phyloP scores from a whole-genome alignment of 2,888 invertebrate genomes.

The Acanthoscelides obtectus region DNA sequence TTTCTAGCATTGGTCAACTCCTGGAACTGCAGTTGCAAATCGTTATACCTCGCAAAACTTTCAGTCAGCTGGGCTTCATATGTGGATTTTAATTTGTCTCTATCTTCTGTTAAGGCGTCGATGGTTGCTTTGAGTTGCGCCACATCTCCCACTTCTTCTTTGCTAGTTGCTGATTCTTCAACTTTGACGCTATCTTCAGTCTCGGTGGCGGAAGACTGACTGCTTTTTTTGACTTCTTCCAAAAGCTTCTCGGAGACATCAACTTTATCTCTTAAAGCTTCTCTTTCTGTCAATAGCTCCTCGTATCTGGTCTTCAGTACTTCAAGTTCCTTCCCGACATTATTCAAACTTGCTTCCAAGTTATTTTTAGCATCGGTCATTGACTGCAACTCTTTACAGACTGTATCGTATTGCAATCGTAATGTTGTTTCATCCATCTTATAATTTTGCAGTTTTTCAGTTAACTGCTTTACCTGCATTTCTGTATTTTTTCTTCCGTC shows the following conservation, averaged over 20 bases:
- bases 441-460: conserved; percentile 41
- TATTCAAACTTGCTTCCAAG: conserved; percentile 26
- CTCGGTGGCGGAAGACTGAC: neutral
- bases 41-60: conserved; percentile 26
- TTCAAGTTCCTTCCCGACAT: conserved; percentile 8
- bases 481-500: conserved; percentile 30
- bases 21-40: conserved; percentile 34
- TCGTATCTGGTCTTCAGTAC: neutral
- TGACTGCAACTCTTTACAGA: conserved; percentile 34
- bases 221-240: neutral
- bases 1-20: conserved; percentile 57
- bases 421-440: conserved; percentile 43
- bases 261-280: neutral
- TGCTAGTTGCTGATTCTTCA: neutral
- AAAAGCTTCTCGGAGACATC: neutral
- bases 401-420: conserved; percentile 38
- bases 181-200: neutral
- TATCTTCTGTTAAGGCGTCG: neutral
- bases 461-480: conserved; percentile 33
- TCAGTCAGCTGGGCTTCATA: conserved; percentile 13
- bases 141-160: neutral
- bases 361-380: conserved; percentile 27
- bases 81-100: neutral
- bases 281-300: neutral
- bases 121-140: neutral